Percentiles rank a stretch among this genome's conserved stretches.
Conservation (phyloP, 2,113 vertebrate species). For the Romanogobio albipinnatus region DNA sequence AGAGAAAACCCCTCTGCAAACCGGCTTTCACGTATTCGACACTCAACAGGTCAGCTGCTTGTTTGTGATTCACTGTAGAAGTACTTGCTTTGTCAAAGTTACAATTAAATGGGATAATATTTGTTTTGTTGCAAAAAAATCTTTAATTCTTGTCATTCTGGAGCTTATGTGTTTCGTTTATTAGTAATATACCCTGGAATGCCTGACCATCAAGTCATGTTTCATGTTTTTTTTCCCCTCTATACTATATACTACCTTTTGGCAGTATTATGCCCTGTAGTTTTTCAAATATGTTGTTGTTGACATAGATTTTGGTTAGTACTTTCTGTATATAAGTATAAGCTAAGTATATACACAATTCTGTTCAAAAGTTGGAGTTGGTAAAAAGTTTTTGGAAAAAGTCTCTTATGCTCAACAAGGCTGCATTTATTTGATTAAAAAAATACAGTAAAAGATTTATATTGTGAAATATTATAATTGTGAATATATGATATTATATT, state of each 20-base stretch:
- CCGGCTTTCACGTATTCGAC: conserved; percentile 60
- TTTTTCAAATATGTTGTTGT: not conserved
- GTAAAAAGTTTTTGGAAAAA: no score
- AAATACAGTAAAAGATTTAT: not conserved
- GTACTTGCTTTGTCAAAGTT: conserved; percentile 24
- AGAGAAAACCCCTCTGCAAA: conserved; percentile 48
- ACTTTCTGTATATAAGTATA: no score
- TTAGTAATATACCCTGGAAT: not conserved
- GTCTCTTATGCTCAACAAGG: not conserved
- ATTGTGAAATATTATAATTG: not conserved
- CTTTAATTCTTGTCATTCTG: not conserved
- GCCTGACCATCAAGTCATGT: not conserved
- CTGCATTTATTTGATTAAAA: not conserved
- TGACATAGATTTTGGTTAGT: not conserved
- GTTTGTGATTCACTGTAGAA: conserved; percentile 65
- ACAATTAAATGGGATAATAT: not conserved
- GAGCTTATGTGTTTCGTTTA: not conserved
- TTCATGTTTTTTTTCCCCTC: not conserved
- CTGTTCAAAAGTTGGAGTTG: no score
- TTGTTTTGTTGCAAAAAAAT: not conserved
- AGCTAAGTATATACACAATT: no score
- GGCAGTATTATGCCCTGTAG: not conserved
- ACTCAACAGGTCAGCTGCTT: conserved; percentile 72
- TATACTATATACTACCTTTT: not conserved
- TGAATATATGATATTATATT: not conserved